A percentile compares a stretch with the other conserved stretches of the same genome.
These are phyloP conservation scores for Sciaenops ocellatus DNA, from an alignment of 2,797 vertebrate species.

Conservation along the genomic window DNA sequence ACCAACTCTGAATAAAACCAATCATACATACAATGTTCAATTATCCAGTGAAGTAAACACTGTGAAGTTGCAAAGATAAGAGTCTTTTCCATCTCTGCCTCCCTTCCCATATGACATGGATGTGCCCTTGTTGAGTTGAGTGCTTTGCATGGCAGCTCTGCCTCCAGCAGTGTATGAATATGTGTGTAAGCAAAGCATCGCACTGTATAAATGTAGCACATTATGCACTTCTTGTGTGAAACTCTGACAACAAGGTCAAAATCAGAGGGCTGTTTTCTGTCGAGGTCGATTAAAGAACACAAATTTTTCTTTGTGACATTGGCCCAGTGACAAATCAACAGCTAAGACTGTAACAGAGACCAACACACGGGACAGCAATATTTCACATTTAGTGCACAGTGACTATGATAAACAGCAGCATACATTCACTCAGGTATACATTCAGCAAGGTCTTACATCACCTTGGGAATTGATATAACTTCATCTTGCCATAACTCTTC, in stretches of 20 bases:
- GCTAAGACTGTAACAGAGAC: neutral
- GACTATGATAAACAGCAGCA: conserved; percentile 63
- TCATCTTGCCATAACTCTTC: conserved; percentile 46
- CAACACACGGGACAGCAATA: conserved; percentile 35
- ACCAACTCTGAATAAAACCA: neutral
- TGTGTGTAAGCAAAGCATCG: conserved; percentile 6
- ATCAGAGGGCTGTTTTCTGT: conserved; percentile 23
- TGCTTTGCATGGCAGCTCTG: neutral
- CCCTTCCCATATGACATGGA: neutral
- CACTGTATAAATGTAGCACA: neutral
- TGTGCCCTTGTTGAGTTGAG: neutral
- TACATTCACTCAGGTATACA: conserved; percentile 34
- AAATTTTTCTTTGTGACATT: conserved; percentile 57
- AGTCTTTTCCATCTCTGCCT: neutral
- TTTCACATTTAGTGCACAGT: conserved; percentile 46
- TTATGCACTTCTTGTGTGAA: conserved; percentile 19
- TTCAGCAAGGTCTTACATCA: conserved; percentile 51
- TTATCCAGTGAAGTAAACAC: neutral
- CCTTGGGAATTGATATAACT: conserved; percentile 49
- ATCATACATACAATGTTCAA: neutral
- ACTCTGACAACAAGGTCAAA: conserved; percentile 40
- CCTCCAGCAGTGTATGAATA: conserved; percentile 7
- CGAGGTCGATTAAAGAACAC: conserved; percentile 47
- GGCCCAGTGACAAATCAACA: conserved; percentile 13
- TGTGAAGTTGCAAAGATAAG: neutral